Percentiles rank a stretch among this genome's conserved stretches.
Conservation (phyloP, 2,113 vertebrate genomes). For the Macrotis lagotis region DNA sequence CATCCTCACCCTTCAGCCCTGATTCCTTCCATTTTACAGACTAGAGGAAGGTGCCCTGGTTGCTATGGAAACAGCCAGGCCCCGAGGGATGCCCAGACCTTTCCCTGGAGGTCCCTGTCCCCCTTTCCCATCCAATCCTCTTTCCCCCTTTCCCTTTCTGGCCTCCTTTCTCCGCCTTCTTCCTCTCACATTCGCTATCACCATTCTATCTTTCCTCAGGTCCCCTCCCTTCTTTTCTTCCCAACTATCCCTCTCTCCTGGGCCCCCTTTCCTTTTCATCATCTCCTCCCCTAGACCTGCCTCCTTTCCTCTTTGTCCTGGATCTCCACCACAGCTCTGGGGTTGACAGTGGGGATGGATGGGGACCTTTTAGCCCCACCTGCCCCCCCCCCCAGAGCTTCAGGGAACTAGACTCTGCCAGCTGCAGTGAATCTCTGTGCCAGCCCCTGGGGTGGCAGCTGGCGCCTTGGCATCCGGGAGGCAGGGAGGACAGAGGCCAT, state of each 20-base stretch:
- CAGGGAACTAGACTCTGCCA: slow-evolving; percentile 64
- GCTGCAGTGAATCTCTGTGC: slow-evolving; percentile 70
- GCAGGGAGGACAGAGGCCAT: slow-evolving; percentile 55
- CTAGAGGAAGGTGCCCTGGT: slow-evolving; percentile 62
- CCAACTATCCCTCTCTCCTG: background rate
- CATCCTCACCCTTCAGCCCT: slow-evolving; percentile 64
- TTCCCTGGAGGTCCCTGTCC: background rate
- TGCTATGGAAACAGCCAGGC: slow-evolving; percentile 70
- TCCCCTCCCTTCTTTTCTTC: slow-evolving; percentile 52
- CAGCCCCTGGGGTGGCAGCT: slow-evolving; percentile 77
- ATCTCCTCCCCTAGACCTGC: background rate
- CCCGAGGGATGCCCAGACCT: slow-evolving; percentile 44
- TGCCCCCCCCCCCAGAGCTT: slow-evolving; percentile 49
- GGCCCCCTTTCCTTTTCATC: background rate
- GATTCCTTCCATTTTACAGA: slow-evolving; percentile 33
- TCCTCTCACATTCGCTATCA: background rate
- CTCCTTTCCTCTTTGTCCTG: slow-evolving; percentile 17
- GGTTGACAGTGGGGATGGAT: slow-evolving; percentile 11
- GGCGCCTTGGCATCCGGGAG: slow-evolving; percentile 73
- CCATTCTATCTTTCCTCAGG: slow-evolving; percentile 42
- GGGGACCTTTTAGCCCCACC: slow-evolving; percentile 16
- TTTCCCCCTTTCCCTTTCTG: background rate
- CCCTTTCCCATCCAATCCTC: background rate
- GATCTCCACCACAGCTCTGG: background rate
- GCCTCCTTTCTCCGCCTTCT: background rate